phyloP scores from a whole-genome alignment of 2,113 vertebrate species.

The Bufo gargarizans region DNA sequence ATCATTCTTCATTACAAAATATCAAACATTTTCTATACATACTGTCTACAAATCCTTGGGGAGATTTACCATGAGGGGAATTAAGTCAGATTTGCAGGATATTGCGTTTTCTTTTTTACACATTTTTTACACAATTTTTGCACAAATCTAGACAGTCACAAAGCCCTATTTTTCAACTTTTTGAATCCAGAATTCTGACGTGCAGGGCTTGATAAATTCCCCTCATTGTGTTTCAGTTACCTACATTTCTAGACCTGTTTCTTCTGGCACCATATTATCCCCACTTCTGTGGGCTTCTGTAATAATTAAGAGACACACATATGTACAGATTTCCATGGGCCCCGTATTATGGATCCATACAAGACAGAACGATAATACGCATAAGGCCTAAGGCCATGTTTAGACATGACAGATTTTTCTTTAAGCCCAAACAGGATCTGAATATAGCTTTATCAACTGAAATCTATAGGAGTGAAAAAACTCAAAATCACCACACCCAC shows the following conservation, averaged over 20 bases:
- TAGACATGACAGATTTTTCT: not conserved
- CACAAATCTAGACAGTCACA: too few species aligned
- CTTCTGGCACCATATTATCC: too few species aligned
- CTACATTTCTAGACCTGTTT: too few species aligned
- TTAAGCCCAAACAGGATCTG: not conserved
- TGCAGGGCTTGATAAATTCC: too few species aligned
- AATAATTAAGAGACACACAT: not conserved
- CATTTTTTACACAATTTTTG: too few species aligned
- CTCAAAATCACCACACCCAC: not conserved
- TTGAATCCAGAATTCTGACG: too few species aligned
- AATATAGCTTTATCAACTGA: not conserved
- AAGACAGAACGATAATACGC: not conserved
- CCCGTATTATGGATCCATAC: not conserved
- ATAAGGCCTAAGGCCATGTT: not conserved
- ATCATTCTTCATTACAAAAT: slow-evolving; percentile 4
- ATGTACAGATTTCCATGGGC: not conserved
- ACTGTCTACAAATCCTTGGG: too few species aligned
- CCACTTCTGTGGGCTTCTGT: not conserved
- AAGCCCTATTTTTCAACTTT: too few species aligned
- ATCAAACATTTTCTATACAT: not conserved
- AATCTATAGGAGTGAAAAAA: not conserved
- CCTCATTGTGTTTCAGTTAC: too few species aligned
- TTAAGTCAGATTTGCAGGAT: too few species aligned
- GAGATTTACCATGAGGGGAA: too few species aligned
- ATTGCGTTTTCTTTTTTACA: too few species aligned